Conservation (phyloP, 1,140 invertebrate species). For the Melipona quadrifasciata region DNA sequence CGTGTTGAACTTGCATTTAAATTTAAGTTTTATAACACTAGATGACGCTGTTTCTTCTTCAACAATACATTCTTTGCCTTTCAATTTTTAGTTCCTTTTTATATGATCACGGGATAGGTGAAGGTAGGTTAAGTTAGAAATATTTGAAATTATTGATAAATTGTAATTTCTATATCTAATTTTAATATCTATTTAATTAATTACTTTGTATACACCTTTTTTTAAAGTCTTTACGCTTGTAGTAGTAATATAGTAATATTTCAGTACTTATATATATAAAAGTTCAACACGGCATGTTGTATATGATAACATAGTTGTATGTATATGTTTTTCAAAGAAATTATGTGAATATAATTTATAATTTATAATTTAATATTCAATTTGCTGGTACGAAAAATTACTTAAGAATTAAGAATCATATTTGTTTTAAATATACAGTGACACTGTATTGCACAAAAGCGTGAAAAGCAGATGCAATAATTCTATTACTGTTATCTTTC, state of each 20-base stretch:
- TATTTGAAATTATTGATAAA: constrained; percentile 42
- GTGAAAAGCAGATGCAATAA: background rate
- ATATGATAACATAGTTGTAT: background rate
- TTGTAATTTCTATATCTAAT: too few species aligned
- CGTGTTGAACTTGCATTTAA: background rate
- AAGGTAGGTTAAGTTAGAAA: constrained; percentile 36
- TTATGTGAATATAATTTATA: background rate
- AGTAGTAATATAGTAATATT: background rate
- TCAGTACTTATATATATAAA: background rate
- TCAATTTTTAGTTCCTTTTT: constrained; percentile 3
- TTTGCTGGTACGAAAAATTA: too few species aligned
- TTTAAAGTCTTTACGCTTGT: background rate
- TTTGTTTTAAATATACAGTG: background rate
- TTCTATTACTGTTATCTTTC: background rate
- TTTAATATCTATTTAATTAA: background rate
- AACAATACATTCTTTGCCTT: background rate
- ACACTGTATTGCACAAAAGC: too few species aligned
- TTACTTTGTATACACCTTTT: background rate
- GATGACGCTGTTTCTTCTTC: background rate
- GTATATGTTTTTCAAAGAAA: background rate
- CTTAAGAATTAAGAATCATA: background rate
- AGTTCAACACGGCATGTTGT: constrained; percentile 20
- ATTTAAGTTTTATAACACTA: background rate
- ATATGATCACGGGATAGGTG: background rate
- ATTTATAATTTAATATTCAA: background rate